Evolutionary conservation across 2,113 vertebrate species (phyloP).

Genomic region (Eleginops maclovinus): DNA sequence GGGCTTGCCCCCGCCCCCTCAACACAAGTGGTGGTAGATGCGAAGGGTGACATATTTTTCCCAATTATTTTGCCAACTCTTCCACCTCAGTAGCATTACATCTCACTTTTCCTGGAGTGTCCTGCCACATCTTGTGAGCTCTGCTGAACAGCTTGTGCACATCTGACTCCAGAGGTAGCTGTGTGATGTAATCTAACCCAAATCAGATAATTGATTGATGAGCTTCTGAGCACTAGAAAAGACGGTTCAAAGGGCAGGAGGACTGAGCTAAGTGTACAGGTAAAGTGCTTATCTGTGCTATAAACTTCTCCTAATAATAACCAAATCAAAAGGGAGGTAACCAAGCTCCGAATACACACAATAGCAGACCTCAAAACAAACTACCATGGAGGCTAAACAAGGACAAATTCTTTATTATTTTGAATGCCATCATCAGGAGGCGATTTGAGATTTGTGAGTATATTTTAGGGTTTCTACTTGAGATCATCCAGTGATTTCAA

Average conservation of each 20-base stretch:
- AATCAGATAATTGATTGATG: constrained; percentile 29
- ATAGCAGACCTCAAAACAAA: not conserved
- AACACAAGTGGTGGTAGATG: constrained; percentile 36
- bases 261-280: not conserved
- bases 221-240: constrained; percentile 7
- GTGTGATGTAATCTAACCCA: constrained; percentile 42
- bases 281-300: not conserved
- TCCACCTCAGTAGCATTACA: constrained; percentile 28
- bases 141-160: constrained; percentile 14
- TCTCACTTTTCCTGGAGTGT: constrained; percentile 14
- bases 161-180: not conserved
- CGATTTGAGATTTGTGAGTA: constrained; percentile 15
- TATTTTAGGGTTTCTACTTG: constrained; percentile 48
- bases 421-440: not conserved
- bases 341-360: not conserved
- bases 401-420: not conserved
- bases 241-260: constrained; percentile 32
- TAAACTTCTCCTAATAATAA: constrained; percentile 22
- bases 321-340: constrained; percentile 10
- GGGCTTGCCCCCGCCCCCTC: not conserved
- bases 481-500: constrained; percentile 61
- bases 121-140: constrained; percentile 14
- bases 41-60: constrained; percentile 57
- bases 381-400: not conserved
- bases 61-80: constrained; percentile 38